Percentiles rank a stretch among this genome's conserved stretches.
Conservation (phyloP, 1,140 invertebrate genomes). For the Metaphire vulgaris region DNA sequence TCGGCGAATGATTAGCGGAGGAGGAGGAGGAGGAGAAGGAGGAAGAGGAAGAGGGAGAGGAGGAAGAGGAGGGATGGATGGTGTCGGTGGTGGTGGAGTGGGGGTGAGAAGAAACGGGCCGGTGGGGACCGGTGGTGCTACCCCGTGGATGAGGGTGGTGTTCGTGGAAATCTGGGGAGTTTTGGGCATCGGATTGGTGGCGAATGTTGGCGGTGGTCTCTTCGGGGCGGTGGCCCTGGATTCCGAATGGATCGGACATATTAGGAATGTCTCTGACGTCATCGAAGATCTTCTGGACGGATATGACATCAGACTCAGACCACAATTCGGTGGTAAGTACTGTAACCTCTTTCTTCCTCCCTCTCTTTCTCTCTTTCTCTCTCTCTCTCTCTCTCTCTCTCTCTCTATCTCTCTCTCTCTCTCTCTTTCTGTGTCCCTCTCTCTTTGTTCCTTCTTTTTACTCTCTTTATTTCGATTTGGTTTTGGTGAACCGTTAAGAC, state of each 20-base stretch:
- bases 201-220: not conserved
- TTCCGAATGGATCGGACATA: not conserved
- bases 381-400: not conserved
- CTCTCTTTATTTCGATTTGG: not conserved
- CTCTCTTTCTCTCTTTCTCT: not conserved
- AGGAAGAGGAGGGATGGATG: not conserved
- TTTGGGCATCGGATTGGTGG: not conserved
- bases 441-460: not conserved
- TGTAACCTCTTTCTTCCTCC: not conserved
- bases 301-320: constrained; percentile 87
- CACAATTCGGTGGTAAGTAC: constrained; percentile 82
- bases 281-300: constrained; percentile 78
- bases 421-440: not conserved
- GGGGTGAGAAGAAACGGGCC: too few species aligned
- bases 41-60: not conserved
- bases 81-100: not conserved
- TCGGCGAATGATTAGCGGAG: too few species aligned
- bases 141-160: not conserved
- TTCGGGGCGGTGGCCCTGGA: not conserved
- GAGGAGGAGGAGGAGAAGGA: not conserved
- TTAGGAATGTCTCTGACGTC: constrained; percentile 56
- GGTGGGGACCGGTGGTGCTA: too few species aligned
- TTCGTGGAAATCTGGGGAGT: not conserved
- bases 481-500: not conserved
- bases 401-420: not conserved